Conservation (phyloP, 2,888 invertebrate genomes). For the Mythimna impura region DNA sequence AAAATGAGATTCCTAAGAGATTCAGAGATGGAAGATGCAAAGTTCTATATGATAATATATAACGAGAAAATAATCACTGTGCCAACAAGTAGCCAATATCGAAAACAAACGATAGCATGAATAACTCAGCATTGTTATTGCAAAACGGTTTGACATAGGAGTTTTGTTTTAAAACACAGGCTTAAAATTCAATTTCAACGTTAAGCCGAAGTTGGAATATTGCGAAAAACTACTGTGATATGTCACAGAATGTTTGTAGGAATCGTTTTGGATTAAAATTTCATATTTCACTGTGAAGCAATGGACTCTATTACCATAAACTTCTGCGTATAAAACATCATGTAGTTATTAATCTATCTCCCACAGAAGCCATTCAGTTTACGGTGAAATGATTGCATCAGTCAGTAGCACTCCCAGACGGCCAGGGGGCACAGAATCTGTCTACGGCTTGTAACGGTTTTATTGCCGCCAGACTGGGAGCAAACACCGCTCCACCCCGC, state of each 20-base stretch:
- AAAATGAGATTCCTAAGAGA: conserved; percentile 57
- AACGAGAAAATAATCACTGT: conserved; percentile 54
- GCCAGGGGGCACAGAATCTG: conserved; percentile 68
- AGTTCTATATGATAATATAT: conserved; percentile 53
- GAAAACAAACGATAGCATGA: conserved; percentile 14
- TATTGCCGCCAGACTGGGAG: conserved; percentile 70
- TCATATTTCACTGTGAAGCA: neutral
- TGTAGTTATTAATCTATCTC: conserved; percentile 38
- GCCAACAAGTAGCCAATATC: conserved; percentile 47
- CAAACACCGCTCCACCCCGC: conserved; percentile 63
- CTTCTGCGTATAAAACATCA: neutral
- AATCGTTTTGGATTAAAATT: conserved; percentile 1
- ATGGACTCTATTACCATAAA: neutral
- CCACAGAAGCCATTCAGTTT: conserved; percentile 59
- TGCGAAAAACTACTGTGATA: conserved; percentile 14
- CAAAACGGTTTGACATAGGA: conserved; percentile 20
- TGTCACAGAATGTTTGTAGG: conserved; percentile 7
- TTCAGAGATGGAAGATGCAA: conserved; percentile 46
- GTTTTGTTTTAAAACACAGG: conserved; percentile 40
- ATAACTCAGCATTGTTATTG: conserved; percentile 22
- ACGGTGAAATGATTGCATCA: conserved; percentile 70
- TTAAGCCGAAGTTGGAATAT: conserved; percentile 29
- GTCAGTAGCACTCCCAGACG: conserved; percentile 64
- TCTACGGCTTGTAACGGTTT: conserved; percentile 72
- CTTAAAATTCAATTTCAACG: conserved; percentile 28